These are phyloP conservation scores for Ylistrum balloti DNA, from an alignment of 1,140 invertebrate species.

Conservation along the genomic window DNA sequence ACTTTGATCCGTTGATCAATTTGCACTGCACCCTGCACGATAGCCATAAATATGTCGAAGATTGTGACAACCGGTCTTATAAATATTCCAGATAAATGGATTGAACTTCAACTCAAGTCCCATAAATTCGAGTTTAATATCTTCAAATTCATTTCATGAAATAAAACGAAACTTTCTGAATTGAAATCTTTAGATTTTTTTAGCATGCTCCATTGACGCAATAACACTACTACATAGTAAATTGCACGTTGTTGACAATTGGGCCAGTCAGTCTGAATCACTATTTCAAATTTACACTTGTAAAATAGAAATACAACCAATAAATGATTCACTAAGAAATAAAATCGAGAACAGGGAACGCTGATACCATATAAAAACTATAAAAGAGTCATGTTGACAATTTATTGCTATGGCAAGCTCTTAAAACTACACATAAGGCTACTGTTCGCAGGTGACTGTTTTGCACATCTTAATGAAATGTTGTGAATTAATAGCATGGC, in stretches of 20 bases:
- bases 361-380: neutral
- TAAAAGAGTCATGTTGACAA: neutral
- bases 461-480: neutral
- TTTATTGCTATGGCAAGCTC: neutral
- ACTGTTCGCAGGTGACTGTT: neutral
- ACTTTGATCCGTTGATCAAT: constrained; percentile 13
- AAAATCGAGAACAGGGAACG: neutral
- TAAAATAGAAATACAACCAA: constrained; percentile 2
- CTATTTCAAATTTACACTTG: constrained; percentile 19
- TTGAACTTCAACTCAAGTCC: neutral
- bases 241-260: neutral
- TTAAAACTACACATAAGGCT: neutral
- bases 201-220: neutral
- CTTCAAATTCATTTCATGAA: constrained; percentile 29
- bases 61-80: neutral
- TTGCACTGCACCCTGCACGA: constrained; percentile 21
- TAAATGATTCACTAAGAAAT: neutral
- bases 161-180: constrained; percentile 1
- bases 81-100: neutral
- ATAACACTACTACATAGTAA: neutral
- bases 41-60: neutral
- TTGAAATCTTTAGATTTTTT: neutral
- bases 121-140: neutral
- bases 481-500: no score
- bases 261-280: neutral